phyloP scores from a whole-genome alignment of 1,140 invertebrate species.

The Neodiprion fabricii region DNA sequence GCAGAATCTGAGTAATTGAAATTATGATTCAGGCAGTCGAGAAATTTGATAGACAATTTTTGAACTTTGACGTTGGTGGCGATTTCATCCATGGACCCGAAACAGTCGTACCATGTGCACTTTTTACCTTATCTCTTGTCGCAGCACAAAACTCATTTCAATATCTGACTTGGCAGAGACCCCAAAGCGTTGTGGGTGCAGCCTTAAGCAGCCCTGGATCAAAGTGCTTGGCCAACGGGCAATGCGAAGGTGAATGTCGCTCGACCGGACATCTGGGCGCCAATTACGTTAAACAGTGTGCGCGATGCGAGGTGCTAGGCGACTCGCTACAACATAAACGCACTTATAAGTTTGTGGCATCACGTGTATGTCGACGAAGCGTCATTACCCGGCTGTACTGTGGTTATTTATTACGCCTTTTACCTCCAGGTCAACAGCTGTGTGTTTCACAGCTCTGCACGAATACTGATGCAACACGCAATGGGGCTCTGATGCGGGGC shows the following conservation, averaged over 20 bases:
- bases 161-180: too few species aligned
- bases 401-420: slow-evolving; percentile 2
- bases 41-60: too few species aligned
- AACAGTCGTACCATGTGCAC: too few species aligned
- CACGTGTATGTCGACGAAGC: neutral
- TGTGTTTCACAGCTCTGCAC: neutral
- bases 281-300: slow-evolving; percentile 5
- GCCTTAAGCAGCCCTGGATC: neutral
- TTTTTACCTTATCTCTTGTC: too few species aligned
- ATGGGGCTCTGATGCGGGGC: neutral
- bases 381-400: neutral
- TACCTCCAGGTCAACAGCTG: slow-evolving; percentile 4
- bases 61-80: too few species aligned
- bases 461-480: slow-evolving; percentile 2
- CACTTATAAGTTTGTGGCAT: neutral
- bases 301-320: neutral
- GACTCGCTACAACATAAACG: neutral
- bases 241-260: slow-evolving; percentile 1
- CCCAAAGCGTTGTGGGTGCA: neutral
- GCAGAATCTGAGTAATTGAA: too few species aligned
- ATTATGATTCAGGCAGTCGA: too few species aligned
- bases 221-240: neutral
- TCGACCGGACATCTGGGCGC: slow-evolving; percentile 1
- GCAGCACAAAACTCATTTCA: too few species aligned
- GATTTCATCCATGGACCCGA: too few species aligned